A percentile compares a stretch with the other conserved stretches of the same genome.
Conservation (phyloP, 2,797 vertebrate genomes). For the Phalloptychus januarius region DNA sequence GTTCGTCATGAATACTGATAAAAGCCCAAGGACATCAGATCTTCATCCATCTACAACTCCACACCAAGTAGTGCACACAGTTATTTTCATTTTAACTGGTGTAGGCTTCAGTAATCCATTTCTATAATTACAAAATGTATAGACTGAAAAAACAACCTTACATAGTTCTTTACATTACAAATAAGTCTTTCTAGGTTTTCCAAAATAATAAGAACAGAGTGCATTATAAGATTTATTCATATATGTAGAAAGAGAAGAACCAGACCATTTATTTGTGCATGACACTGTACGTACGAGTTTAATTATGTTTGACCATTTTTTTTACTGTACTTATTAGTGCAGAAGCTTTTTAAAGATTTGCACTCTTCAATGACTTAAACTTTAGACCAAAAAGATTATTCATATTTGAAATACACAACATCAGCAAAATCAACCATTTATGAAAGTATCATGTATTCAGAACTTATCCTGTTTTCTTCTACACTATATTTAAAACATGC, state of each 20-base stretch:
- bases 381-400: neutral
- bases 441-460: neutral
- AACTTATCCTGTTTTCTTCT: neutral
- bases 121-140: constrained; percentile 1
- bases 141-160: neutral
- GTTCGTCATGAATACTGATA: constrained; percentile 67
- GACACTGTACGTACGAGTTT: neutral
- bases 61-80: constrained; percentile 21
- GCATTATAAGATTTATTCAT: neutral
- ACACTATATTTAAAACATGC: neutral
- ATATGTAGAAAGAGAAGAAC: neutral
- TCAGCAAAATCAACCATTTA: neutral
- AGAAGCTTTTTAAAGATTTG: neutral
- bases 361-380: neutral
- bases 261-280: neutral
- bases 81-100: constrained; percentile 3
- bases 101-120: neutral
- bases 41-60: constrained; percentile 35
- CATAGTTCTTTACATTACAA: neutral
- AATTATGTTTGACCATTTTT: neutral
- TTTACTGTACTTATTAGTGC: neutral
- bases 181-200: neutral
- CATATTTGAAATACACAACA: neutral
- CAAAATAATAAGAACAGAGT: neutral
- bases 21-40: constrained; percentile 57